Evolutionary conservation across 1,140 invertebrate species (phyloP), one percentile per base, ranked within the genome.

Genomic region (Eurosta solidaginis): DNA sequence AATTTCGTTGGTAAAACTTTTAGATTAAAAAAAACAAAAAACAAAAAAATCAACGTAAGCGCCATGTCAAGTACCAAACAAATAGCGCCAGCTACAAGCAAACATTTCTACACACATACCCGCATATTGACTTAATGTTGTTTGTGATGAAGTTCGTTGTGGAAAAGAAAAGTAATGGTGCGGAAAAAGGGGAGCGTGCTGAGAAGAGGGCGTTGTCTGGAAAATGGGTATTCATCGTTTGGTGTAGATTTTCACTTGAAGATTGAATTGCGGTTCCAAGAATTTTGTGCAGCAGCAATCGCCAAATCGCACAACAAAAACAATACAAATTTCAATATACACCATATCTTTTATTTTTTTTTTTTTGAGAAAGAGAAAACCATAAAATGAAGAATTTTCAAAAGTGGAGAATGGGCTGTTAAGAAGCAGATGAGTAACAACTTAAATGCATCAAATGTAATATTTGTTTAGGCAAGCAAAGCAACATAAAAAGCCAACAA

Each of bases 211-310:
- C 9, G 29, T n/a, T n/a, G 27, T 59, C 33, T 14, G 52, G n/a
- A 59, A 59, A 59, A n/a, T 59, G 52, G 29, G 52, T 17, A 12
- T 17, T 9, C 59, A 68, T 10, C 59, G 29, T 36, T 40, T 17
- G 27, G 59, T 40, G 59, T 68, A 68, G 59, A 68, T 68, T 68
- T 68, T 68, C 59, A 68, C 59, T 68, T 68, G 59, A 68, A 68
- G 59, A 68, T 68, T 68, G 59, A 68, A 68, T 68, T 68, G 59
- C 59, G 22, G 12, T 68, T 68, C 59, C 59, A 20, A 68, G 59
- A 68, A 68, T 33, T 68, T n/a, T 68, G 59, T 22, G 59, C 59
- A 68, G 27, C 59, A 42, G 59, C 33, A 42, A 68, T 40, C 59
- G 59, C 59, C 59, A 42, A 68, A 68, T 68, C 59, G 59, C 59